Evolutionary conservation across 2,888 invertebrate genomes (phyloP), one percentile per base, ranked within the genome.

Genomic region (Hofmannophila pseudospretella): DNA sequence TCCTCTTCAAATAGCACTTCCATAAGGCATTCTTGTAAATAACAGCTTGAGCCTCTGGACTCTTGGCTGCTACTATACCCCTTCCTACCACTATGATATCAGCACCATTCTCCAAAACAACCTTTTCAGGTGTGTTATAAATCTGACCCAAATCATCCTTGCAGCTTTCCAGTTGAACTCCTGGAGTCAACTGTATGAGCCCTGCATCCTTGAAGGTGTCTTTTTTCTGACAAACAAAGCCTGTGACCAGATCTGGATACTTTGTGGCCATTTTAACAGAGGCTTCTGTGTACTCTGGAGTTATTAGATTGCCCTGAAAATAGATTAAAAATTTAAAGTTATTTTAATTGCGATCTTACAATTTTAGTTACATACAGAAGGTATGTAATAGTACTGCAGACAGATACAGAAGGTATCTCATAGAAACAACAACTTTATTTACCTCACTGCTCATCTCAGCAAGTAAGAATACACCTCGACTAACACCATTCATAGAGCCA

Each of bases 11-110:
- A 43, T 88, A 88, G 47, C 73, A 74, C 42, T 75, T 79, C 93
- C 94, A 97, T 5, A 95, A 87, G 42, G 90, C 86, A 50, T 91
- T 86, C 55, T 92, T 92, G 63, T 96, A 97, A 27, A 90, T 72
- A 35, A 90, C 74, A 7, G 95, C 94, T 34, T 92, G 89, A 27
- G 77, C 75, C 39, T 88, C 89, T 16, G 93, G 91, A 65, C 93
- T 90, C 4, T 85, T 72, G 0, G 93, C 89, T 46, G 91, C 80
- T 0, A 91, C 89, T 49, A 99, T 96, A 0, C 97, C 99, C 50
- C 99, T 89, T 0, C 99, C 99, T 1, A 99, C 98, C 7, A 99
- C 97, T 16, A 96, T 93, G 29, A 99, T 87, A 78, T 99, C 99
- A 26, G 95, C 96, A 12, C 96, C 96, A 47, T 91, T 90, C 32